Evolutionary conservation across 2,113 vertebrate genomes (phyloP).

Genomic region (Barbus barbus): DNA sequence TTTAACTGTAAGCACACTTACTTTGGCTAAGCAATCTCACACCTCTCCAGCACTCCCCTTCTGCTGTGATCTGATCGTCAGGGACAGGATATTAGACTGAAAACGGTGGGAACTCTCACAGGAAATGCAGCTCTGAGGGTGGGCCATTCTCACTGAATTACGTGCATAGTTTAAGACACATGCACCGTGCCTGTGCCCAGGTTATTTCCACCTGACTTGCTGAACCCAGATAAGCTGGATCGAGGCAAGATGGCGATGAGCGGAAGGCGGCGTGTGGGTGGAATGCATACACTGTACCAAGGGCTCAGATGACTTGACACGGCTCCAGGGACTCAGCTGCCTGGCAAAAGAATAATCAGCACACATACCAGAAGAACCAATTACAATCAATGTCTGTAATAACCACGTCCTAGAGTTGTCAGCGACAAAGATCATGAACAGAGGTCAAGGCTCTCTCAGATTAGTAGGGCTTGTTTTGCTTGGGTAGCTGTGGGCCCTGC

Average conservation of each 20-base stretch:
- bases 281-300: conserved; percentile 3
- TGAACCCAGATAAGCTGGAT: conserved; percentile 6
- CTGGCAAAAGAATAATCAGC: conserved; percentile 64
- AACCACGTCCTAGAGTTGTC: conserved; percentile 71
- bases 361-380: conserved; percentile 68
- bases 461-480: conserved; percentile 70
- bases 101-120: conserved; percentile 35
- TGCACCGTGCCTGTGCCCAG: not conserved
- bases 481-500: conserved; percentile 55
- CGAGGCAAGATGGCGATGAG: not conserved
- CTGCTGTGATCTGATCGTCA: conserved; percentile 43
- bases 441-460: conserved; percentile 66
- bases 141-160: conserved; percentile 16
- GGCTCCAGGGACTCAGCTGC: conserved; percentile 61
- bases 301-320: conserved; percentile 38
- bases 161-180: conserved; percentile 20
- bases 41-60: conserved; percentile 28
- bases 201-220: too few relatives aligned
- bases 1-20: conserved; percentile 28
- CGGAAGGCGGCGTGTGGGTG: not conserved
- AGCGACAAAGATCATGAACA: conserved; percentile 69
- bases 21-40: conserved; percentile 35
- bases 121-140: conserved; percentile 44
- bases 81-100: conserved; percentile 48
- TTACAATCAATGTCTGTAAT: conserved; percentile 77